Evolutionary conservation across 2,113 vertebrate genomes (phyloP).

Genomic region (Aix galericulata): DNA sequence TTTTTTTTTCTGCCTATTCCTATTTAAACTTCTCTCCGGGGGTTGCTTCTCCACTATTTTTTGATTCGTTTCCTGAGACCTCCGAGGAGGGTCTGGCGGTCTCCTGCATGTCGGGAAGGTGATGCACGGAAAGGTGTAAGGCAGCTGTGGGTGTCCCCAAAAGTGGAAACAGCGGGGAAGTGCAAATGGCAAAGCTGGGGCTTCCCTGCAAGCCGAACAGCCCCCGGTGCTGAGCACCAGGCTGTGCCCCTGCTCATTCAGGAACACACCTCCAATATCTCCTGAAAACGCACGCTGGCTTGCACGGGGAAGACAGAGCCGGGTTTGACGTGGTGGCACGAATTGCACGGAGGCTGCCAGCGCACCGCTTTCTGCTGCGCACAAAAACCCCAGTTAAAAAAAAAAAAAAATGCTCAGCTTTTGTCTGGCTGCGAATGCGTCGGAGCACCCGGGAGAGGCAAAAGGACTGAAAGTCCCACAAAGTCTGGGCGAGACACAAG

Average conservation of each 20-base stretch:
- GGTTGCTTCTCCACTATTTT: neutral
- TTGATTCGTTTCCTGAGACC: neutral
- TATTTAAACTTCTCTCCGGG: neutral
- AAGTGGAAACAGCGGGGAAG: neutral
- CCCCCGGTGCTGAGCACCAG: neutral
- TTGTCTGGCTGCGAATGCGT: neutral
- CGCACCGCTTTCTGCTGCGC: fast-evolving
- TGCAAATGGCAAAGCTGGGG: neutral
- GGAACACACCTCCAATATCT: neutral
- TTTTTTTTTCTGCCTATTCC: neutral
- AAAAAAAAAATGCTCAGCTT: neutral
- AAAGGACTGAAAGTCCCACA: neutral
- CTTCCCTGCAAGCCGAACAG: neutral
- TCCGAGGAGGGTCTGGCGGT: neutral
- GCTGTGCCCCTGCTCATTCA: fast-evolving
- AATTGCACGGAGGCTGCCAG: neutral
- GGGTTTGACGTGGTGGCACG: neutral
- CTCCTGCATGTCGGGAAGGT: fast-evolving
- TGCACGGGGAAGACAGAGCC: neutral
- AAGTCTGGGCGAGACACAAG: neutral
- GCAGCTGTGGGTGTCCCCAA: neutral
- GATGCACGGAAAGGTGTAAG: neutral
- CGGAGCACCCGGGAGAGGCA: neutral
- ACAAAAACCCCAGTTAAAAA: neutral
- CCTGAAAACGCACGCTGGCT: neutral